These are phyloP conservation scores for Champsocephalus gunnari DNA, from an alignment of 2,797 vertebrate species.

Conservation along the genomic window DNA sequence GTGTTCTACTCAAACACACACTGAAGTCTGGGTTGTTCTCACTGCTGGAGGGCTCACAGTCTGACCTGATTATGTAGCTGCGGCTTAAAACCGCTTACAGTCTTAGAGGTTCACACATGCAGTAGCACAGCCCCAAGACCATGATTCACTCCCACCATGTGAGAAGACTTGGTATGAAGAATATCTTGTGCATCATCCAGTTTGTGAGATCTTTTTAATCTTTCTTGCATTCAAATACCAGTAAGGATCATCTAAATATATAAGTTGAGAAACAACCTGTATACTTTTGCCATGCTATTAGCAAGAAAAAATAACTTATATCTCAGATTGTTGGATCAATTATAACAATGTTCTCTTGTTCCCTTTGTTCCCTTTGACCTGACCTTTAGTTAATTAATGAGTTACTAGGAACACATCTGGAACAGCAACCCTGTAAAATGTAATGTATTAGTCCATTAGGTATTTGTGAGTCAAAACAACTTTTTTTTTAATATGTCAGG, in stretches of 20 bases:
- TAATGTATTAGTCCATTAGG: no score
- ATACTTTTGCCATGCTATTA: no score
- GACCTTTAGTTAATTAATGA: no score
- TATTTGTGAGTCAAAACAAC: no score
- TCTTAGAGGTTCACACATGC: background rate
- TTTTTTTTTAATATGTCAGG: no score
- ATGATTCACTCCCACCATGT: constrained; percentile 8
- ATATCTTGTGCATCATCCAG: background rate
- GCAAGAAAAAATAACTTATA: no score
- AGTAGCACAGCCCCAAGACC: constrained; percentile 4
- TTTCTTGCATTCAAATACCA: background rate
- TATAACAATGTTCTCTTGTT: no score
- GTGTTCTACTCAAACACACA: constrained; percentile 9
- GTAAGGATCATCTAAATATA: background rate
- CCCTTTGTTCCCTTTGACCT: no score
- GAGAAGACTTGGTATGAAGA: background rate
- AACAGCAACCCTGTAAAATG: no score
- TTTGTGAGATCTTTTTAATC: background rate
- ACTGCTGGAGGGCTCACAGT: constrained; percentile 17
- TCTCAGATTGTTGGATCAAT: no score
- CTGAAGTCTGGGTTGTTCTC: constrained; percentile 18
- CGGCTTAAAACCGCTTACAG: constrained; percentile 32
- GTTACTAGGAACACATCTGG: no score
- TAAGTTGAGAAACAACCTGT: no score
- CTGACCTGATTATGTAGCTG: constrained; percentile 63